Conservation (phyloP, 2,888 invertebrate genomes). For the Linnaemya tessellans region DNA sequence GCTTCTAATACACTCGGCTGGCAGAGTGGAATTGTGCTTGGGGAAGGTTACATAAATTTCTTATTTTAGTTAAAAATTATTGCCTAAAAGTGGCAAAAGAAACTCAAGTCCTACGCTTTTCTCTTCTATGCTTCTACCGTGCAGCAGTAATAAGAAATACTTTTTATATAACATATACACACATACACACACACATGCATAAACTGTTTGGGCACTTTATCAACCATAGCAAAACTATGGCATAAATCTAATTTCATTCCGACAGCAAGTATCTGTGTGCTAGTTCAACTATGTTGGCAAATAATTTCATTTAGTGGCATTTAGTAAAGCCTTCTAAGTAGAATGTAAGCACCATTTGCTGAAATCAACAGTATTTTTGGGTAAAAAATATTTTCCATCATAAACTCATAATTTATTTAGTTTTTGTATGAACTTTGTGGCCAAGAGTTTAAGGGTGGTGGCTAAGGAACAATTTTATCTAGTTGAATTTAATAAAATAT, state of each 20-base stretch:
- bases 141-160: neutral
- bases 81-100: constrained; percentile 30
- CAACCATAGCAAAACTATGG: constrained; percentile 67
- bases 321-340: constrained; percentile 71
- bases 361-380: constrained; percentile 63
- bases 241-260: constrained; percentile 71
- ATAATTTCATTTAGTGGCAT: constrained; percentile 74
- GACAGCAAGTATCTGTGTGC: constrained; percentile 33
- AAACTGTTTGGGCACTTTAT: constrained; percentile 62
- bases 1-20: constrained; percentile 31
- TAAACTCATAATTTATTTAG: constrained; percentile 65
- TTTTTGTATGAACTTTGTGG: constrained; percentile 53
- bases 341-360: constrained; percentile 65
- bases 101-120: constrained; percentile 13
- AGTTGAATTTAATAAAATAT: constrained; percentile 51
- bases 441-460: constrained; percentile 59
- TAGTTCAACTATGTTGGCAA: constrained; percentile 66
- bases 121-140: neutral
- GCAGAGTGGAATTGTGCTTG: neutral
- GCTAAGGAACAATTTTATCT: constrained; percentile 49
- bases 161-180: constrained; percentile 11
- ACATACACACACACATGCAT: neutral
- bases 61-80: constrained; percentile 66
- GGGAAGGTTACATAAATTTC: constrained; percentile 56
- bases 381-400: constrained; percentile 64